These are phyloP conservation scores for Sebastiscus tertius DNA, from an alignment of 2,797 vertebrate genomes.

Conservation along the genomic window DNA sequence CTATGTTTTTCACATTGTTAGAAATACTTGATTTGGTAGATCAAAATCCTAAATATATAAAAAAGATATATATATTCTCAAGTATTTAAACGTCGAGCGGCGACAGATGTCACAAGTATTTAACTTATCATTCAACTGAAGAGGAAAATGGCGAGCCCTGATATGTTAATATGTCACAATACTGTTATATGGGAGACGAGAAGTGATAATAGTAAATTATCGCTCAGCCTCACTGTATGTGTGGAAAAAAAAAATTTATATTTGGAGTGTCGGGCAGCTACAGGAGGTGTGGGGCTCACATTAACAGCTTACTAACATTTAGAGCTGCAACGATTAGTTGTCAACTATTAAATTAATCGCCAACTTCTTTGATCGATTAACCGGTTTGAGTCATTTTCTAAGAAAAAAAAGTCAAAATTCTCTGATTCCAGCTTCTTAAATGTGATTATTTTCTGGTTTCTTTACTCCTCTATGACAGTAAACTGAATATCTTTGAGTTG, in stretches of 20 bases:
- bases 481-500: too few relatives aligned
- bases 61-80: background rate
- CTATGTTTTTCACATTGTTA: background rate
- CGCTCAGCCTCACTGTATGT: slow-evolving; percentile 3
- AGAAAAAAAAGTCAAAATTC: too few relatives aligned
- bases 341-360: too few relatives aligned
- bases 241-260: slow-evolving; percentile 6
- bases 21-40: background rate
- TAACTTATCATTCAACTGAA: background rate
- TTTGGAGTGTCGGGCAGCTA: slow-evolving; percentile 10
- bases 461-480: too few relatives aligned
- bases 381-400: too few relatives aligned
- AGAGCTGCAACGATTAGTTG: too few relatives aligned
- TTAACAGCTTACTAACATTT: slow-evolving; percentile 11
- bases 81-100: background rate
- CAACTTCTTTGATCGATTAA: too few relatives aligned
- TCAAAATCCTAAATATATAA: background rate
- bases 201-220: slow-evolving; percentile 42
- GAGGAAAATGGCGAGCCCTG: background rate
- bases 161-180: slow-evolving; percentile 16
- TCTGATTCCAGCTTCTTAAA: too few relatives aligned
- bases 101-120: background rate
- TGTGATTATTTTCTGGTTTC: too few relatives aligned
- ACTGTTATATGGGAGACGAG: background rate
- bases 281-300: background rate